A percentile compares a stretch with the other conserved stretches of the same genome.
Evolutionary conservation across 2,113 vertebrate genomes (phyloP).

Genomic region (Balaeniceps rex): DNA sequence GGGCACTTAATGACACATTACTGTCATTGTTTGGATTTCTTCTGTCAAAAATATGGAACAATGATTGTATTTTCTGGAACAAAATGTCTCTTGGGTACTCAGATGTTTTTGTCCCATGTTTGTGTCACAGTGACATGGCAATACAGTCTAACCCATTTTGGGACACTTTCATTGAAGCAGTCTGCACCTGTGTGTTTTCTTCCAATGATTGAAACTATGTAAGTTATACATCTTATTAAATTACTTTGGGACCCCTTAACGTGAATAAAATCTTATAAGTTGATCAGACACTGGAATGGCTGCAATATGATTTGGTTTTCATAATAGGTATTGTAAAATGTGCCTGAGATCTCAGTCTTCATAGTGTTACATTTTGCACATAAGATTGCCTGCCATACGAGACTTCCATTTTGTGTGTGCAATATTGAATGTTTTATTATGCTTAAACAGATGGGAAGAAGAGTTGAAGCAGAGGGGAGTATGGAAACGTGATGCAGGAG

Average conservation of each 20-base stretch:
- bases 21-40: neutral
- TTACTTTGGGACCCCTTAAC: neutral
- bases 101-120: fast-evolving
- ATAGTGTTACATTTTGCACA: neutral
- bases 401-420: neutral
- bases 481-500: neutral
- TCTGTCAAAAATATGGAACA: neutral
- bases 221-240: neutral
- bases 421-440: neutral
- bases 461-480: neutral
- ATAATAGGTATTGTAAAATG: neutral
- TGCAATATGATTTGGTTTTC: neutral
- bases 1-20: neutral
- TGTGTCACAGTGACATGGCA: neutral
- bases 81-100: neutral
- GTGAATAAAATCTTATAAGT: neutral
- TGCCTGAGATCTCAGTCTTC: neutral
- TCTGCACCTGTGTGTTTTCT: neutral
- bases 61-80: neutral
- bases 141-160: neutral
- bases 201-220: neutral
- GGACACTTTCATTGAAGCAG: neutral
- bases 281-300: neutral
- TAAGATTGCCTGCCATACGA: neutral
- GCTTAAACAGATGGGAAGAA: neutral